Evolutionary conservation across 2,888 invertebrate species (phyloP), one percentile per base, ranked within the genome.

Genomic region (Thera britannica): DNA sequence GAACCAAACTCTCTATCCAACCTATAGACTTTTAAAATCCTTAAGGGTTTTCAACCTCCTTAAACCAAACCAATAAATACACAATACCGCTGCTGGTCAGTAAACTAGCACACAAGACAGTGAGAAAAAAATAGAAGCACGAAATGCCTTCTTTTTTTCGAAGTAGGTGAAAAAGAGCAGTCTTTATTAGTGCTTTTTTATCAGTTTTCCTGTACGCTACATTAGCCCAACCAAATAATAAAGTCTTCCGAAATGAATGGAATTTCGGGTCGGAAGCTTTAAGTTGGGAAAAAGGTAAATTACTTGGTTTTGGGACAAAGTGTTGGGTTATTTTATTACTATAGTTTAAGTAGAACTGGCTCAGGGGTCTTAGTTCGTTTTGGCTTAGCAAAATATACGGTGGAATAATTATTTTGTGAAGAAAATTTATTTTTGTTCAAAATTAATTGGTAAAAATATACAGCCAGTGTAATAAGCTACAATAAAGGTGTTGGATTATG

Each of bases 221-320:
- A 67, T 58, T 59, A 63, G 57, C 51, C 60, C 49, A 80, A 80
- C 74, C 83, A 78, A 78, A 81, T 81, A 84, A 81, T 80, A 78
- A 77, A 81, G 76, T 75, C 64, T 56, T 77, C 75, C 75, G 77
- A 80, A 81, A 79, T 78, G 77, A 84, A 83, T 79, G 76, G 75
- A 75, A 76, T 73, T 79, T 79, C 73, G 71, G 76, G 74, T 74
- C 72, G 74, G 76, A 77, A 76, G 76, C 77, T 79, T 80, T 81
- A 78, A 77, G 76, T 75, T 58, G 71, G 70, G 76, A 56, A 75
- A 77, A 79, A 79, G 61, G 79, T 77, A 49, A 83, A 83, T 74
- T 78, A 77, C 81, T 82, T 77, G 75, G 75, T 80, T 80, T 75
- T 76, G 77, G 76, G 77, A 76, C 75, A 81, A 77, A 78, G 49